A percentile compares a stretch with the other conserved stretches of the same genome.
phyloP scores from a whole-genome alignment of 2,888 invertebrate genomes.

The Cactoblastis cactorum region DNA sequence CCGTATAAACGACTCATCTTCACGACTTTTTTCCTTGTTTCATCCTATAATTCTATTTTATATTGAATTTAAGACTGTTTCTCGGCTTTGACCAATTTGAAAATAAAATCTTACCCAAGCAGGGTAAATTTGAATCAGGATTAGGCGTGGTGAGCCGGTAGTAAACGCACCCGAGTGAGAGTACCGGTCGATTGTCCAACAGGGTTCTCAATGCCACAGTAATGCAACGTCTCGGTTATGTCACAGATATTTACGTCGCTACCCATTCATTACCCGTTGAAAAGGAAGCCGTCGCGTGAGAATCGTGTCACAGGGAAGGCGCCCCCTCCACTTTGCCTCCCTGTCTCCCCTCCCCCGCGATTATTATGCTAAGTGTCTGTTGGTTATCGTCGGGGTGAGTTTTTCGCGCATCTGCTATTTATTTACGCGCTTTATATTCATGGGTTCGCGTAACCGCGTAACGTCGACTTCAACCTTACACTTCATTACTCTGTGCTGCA shows the following conservation, averaged over 20 bases:
- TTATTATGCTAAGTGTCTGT: constrained; percentile 77
- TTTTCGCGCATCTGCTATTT: constrained; percentile 80
- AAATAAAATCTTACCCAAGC: too few species aligned
- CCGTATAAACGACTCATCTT: too few species aligned
- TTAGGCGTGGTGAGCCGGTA: too few species aligned
- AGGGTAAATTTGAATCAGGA: too few species aligned
- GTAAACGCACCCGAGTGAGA: background rate
- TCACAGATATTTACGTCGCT: constrained; percentile 63
- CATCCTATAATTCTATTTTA: too few species aligned
- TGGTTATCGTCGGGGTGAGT: constrained; percentile 68
- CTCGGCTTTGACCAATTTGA: too few species aligned
- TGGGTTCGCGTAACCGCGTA: constrained; percentile 60
- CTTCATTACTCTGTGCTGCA: constrained; percentile 66
- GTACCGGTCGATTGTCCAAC: constrained; percentile 27
- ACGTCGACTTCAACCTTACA: constrained; percentile 60
- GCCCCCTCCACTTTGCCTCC: constrained; percentile 29
- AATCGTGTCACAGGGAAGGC: constrained; percentile 70
- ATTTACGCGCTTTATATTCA: constrained; percentile 79
- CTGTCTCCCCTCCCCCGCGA: constrained; percentile 51
- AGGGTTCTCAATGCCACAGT: constrained; percentile 50
- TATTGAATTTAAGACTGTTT: too few species aligned
- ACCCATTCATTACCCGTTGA: constrained; percentile 72
- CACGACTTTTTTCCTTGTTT: too few species aligned
- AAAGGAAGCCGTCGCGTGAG: constrained; percentile 74
- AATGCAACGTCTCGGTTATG: constrained; percentile 45